Evolutionary conservation across 1,140 invertebrate genomes (phyloP).

Genomic region (Trachelipus rathkii): DNA sequence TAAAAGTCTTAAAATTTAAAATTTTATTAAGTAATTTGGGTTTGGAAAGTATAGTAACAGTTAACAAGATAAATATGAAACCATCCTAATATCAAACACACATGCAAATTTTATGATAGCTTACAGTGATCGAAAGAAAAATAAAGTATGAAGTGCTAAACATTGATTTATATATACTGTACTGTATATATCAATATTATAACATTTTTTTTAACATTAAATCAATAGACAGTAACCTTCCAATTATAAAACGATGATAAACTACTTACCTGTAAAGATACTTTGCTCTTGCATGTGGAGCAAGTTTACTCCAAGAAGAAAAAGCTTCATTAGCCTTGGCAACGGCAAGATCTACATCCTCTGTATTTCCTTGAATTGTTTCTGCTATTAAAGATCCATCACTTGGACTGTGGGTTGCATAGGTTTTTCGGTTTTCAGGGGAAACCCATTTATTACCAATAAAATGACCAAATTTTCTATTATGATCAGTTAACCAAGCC

Average conservation of each 20-base stretch:
- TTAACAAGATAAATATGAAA: too few relatives aligned
- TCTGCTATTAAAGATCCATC: conserved; percentile 33
- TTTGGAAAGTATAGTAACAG: too few relatives aligned
- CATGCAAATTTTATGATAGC: too few relatives aligned
- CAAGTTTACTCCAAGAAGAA: conserved; percentile 50
- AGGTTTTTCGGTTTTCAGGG: conserved; percentile 38
- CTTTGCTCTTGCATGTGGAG: conserved; percentile 51
- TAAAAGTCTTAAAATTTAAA: conserved; percentile 24
- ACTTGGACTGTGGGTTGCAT: conserved; percentile 40
- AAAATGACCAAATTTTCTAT: conserved; percentile 46
- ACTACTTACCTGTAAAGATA: conserved; percentile 53
- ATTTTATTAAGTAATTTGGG: too few relatives aligned
- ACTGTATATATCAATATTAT: too few relatives aligned
- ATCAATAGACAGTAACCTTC: too few relatives aligned
- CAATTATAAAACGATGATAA: too few relatives aligned
- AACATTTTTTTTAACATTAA: too few relatives aligned
- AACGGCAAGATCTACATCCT: conserved; percentile 48
- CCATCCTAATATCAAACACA: too few relatives aligned
- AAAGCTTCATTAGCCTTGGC: conserved; percentile 50
- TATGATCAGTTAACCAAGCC: conserved; percentile 45
- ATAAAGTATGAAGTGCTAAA: too few relatives aligned
- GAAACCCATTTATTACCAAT: conserved; percentile 46
- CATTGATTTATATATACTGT: too few relatives aligned
- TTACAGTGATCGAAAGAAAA: too few relatives aligned
- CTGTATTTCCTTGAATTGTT: conserved; percentile 43